phyloP scores from a whole-genome alignment of 37 sponge, comb jelly and placozoan species.

The Theonella swinhoei region DNA sequence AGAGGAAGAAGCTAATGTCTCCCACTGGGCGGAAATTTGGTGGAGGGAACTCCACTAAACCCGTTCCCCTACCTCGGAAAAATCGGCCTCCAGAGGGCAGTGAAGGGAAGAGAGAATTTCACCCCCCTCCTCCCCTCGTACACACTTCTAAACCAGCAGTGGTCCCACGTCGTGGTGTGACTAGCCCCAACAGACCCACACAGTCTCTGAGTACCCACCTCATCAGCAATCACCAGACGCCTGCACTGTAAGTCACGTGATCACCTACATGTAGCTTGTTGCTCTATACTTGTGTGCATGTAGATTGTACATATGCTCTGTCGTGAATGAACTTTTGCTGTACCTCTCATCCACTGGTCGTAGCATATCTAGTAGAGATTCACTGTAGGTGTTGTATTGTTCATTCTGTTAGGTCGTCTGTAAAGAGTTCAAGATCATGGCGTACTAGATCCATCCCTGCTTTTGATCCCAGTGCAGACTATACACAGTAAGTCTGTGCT shows the following conservation, averaged over 20 bases:
- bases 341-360: too few species aligned
- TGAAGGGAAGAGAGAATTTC: neutral
- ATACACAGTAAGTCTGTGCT: slow-evolving; percentile 18
- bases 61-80: slow-evolving; percentile 5
- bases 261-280: too few species aligned
- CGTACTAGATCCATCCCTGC: slow-evolving; percentile 55
- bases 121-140: neutral
- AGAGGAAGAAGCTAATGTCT: neutral
- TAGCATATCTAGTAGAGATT: too few species aligned
- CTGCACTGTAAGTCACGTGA: too few species aligned
- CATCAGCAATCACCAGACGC: too few species aligned
- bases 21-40: neutral
- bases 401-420: neutral
- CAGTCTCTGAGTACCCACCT: neutral
- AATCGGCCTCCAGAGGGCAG: neutral
- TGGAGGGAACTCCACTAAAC: neutral
- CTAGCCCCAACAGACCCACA: slow-evolving; percentile 4
- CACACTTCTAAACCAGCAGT: neutral
- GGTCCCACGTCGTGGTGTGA: neutral
- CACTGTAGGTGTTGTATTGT: neutral
- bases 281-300: too few species aligned
- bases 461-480: slow-evolving; percentile 47
- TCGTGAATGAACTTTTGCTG: too few species aligned
- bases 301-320: too few species aligned
- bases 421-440: slow-evolving; percentile 9